phyloP scores from a whole-genome alignment of 2,113 vertebrate genomes.

The Cyanocitta stelleri region DNA sequence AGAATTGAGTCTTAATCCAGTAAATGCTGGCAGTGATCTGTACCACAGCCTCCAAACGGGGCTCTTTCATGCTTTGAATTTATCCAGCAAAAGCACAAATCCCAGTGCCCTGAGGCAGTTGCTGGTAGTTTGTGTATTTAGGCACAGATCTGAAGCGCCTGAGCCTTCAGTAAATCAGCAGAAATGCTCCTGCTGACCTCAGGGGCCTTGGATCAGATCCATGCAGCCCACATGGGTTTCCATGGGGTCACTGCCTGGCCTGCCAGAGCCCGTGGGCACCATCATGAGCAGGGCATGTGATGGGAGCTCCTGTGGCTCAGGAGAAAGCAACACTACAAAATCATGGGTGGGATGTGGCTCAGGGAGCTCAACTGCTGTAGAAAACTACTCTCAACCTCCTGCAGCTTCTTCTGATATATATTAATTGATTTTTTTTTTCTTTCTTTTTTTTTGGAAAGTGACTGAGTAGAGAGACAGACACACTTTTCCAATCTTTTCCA shows the following conservation, averaged over 20 bases:
- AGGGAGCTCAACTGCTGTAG: not conserved
- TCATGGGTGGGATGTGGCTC: not conserved
- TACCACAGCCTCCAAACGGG: not conserved
- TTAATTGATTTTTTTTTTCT: too few relatives aligned
- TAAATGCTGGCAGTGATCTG: not conserved
- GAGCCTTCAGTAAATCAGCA: not conserved
- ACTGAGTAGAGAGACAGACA: not conserved
- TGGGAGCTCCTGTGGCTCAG: not conserved
- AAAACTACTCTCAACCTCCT: not conserved
- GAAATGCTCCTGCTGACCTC: not conserved
- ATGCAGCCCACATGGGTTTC: not conserved
- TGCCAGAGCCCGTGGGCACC: not conserved
- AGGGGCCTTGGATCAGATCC: not conserved
- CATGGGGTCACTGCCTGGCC: not conserved
- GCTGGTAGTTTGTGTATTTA: not conserved
- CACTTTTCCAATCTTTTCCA: not conserved
- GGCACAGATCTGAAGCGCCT: not conserved
- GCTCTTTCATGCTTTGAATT: not conserved
- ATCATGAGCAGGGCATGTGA: not conserved
- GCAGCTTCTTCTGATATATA: not conserved
- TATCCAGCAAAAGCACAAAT: not conserved
- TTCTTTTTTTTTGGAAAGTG: not conserved
- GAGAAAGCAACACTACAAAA: not conserved
- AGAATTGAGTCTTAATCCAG: not conserved
- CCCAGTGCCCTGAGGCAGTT: not conserved